Conservation (phyloP, 2,888 invertebrate genomes). For the Camponotus fellah region DNA sequence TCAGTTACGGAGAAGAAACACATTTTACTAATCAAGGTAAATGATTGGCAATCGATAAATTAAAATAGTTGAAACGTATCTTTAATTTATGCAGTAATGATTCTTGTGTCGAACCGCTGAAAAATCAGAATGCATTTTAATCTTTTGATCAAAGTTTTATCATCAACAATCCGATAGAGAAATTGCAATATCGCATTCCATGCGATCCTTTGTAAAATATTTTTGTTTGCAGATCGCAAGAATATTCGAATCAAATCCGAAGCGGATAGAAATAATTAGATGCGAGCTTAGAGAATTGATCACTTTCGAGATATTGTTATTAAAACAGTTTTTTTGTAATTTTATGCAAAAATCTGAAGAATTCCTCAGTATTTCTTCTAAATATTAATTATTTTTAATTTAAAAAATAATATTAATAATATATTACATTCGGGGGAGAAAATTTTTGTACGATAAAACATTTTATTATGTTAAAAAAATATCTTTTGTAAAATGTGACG, state of each 20-base stretch:
- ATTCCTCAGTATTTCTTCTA: conserved; percentile 10
- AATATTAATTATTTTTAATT: conserved; percentile 1
- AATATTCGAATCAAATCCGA: conserved; percentile 10
- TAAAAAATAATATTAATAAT: not conserved
- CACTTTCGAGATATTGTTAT: conserved; percentile 23
- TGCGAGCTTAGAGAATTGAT: conserved; percentile 29
- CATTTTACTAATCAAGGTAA: not conserved
- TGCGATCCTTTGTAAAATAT: conserved; percentile 21
- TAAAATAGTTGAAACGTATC: not conserved
- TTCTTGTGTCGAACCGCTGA: not conserved
- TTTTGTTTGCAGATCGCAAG: conserved; percentile 32
- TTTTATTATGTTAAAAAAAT: not conserved
- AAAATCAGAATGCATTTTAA: conserved; percentile 1
- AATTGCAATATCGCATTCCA: conserved; percentile 51
- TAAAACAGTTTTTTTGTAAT: conserved; percentile 43
- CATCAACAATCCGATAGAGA: conserved; percentile 26
- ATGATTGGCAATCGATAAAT: conserved; percentile 1
- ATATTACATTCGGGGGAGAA: not conserved
- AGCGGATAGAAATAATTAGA: conserved; percentile 50
- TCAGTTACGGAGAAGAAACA: not conserved
- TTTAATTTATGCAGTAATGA: not conserved
- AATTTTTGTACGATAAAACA: not conserved
- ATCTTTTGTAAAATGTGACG: not conserved
- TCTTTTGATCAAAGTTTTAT: conserved; percentile 37
- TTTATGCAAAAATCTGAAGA: conserved; percentile 7